A percentile compares a stretch with the other conserved stretches of the same genome.
These are phyloP conservation scores for Polydrusus cervinus DNA, from an alignment of 2,888 invertebrate genomes.

Conservation along the genomic window DNA sequence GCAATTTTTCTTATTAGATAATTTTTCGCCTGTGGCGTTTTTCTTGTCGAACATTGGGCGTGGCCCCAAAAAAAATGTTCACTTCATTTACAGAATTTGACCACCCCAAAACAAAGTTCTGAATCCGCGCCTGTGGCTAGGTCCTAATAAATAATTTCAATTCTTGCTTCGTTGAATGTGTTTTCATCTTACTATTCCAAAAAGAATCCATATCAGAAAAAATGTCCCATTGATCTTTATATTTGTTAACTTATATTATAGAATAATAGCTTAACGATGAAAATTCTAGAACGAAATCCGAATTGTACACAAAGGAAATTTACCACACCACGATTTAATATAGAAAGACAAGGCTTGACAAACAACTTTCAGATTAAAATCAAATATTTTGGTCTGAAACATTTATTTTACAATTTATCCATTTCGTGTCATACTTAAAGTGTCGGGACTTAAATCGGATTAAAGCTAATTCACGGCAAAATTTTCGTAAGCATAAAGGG, in stretches of 20 bases:
- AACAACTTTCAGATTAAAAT: slow-evolving; percentile 1
- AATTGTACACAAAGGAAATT: neutral
- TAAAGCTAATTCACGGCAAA: no score
- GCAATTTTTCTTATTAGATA: no score
- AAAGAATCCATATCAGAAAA: neutral
- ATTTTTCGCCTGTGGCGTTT: no score
- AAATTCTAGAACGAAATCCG: neutral
- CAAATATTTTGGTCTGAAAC: neutral
- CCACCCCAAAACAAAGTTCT: no score
- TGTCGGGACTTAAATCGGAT: neutral
- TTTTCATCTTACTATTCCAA: neutral
- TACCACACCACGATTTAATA: neutral
- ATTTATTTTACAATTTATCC: neutral
- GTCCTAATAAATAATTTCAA: no score
- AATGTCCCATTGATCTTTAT: neutral
- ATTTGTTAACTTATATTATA: neutral
- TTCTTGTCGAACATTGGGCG: no score
- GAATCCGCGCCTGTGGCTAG: no score
- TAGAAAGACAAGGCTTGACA: neutral
- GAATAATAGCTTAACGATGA: neutral
- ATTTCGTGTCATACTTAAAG: neutral
- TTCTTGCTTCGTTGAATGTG: no score
- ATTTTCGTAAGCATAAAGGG: no score
- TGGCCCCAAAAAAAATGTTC: no score
- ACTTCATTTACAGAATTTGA: no score